phyloP scores from a whole-genome alignment of 2,888 invertebrate genomes.

The Junonia oenone region DNA sequence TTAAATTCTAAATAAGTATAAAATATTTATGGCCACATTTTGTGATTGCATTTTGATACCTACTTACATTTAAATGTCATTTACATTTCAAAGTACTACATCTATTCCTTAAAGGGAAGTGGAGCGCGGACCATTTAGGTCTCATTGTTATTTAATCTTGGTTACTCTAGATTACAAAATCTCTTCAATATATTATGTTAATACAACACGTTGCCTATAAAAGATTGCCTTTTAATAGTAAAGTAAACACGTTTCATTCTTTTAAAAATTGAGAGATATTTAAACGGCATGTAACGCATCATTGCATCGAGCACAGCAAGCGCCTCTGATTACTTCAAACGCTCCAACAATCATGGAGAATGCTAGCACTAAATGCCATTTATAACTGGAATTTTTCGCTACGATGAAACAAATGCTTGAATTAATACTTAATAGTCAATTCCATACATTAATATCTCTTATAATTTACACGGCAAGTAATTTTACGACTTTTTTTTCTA shows the following conservation, averaged over 20 bases:
- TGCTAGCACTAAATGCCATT: constrained; percentile 15
- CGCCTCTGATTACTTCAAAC: constrained; percentile 19
- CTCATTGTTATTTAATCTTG: constrained; percentile 18
- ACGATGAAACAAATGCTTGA: background rate
- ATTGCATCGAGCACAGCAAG: constrained; percentile 14
- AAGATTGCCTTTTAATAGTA: background rate
- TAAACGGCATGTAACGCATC: constrained; percentile 14
- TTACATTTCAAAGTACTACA: constrained; percentile 19
- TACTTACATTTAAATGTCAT: constrained; percentile 12
- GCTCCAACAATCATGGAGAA: constrained; percentile 16
- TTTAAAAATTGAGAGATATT: constrained; percentile 5
- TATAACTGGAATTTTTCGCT: constrained; percentile 5
- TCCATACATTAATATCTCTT: background rate
- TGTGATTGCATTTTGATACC: constrained; percentile 5
- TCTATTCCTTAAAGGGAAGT: constrained; percentile 21
- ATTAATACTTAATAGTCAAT: background rate
- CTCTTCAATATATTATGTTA: background rate
- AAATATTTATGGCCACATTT: background rate
- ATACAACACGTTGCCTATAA: background rate
- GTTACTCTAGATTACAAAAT: constrained; percentile 9
- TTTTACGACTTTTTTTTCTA: too few relatives aligned
- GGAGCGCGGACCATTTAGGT: constrained; percentile 16
- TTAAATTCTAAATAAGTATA: background rate
- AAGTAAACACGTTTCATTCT: background rate
- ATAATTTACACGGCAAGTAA: too few relatives aligned